phyloP scores from a whole-genome alignment of 2,797 vertebrate genomes.

The Pseudochaenichthys georgianus region DNA sequence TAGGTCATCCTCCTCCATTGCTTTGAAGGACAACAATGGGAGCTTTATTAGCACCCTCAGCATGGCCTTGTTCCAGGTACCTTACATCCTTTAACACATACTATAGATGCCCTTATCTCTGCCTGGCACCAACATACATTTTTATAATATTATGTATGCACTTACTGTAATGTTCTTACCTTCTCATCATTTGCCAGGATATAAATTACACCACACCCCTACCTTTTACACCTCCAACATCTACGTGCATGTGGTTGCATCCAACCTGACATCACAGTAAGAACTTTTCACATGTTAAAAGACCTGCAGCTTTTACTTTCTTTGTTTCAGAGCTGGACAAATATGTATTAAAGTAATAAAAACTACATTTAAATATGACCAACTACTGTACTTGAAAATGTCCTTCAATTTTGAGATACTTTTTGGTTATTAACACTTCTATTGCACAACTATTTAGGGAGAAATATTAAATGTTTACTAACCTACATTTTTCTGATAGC shows the following conservation, averaged over 20 bases:
- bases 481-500: neutral
- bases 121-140: neutral
- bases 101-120: neutral
- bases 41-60: constrained; percentile 85
- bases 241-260: constrained; percentile 79
- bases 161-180: neutral
- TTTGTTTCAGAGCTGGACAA: constrained; percentile 11
- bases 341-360: constrained; percentile 13
- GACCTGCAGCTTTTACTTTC: neutral
- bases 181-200: constrained; percentile 70
- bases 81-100: neutral
- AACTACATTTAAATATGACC: neutral
- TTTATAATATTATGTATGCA: neutral
- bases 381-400: neutral
- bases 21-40: constrained; percentile 83
- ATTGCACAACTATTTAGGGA: neutral
- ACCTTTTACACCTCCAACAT: constrained; percentile 68
- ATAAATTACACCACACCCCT: constrained; percentile 70
- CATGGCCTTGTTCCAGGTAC: constrained; percentile 78
- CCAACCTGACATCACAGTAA: constrained; percentile 84
- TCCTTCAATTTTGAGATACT: neutral
- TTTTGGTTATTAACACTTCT: neutral
- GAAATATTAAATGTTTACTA: neutral
- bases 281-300: constrained; percentile 35
- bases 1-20: constrained; percentile 81